Base-by-base conservation (phyloP, 2,113 vertebrate species). In the Prochilodus magdalenae region DNA sequence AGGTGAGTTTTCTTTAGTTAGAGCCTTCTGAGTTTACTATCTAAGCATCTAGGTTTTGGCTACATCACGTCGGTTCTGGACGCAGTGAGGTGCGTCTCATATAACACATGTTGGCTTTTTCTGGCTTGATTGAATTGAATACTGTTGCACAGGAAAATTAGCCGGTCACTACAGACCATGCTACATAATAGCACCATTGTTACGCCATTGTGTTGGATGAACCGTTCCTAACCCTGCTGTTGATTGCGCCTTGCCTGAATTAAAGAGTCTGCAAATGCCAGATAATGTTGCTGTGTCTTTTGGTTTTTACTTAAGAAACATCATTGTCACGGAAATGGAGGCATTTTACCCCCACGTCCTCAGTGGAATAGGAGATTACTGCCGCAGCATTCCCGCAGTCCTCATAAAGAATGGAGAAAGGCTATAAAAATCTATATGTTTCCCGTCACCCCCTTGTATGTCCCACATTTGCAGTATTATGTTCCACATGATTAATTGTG, bases 381-480 rank as follows among this genome's bases (percentile, higher is more conserved):
- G 29, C 30, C 40, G 60, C n/a, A 44, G 40, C 72, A 30, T 72
- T 63, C 51, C 5, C 15, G 13, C 24, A 62, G 70, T 47, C 29
- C 4, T 82, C 16, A 8, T 73, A 18, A 72, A 79, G 24, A n/a
- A 65, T n/a, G n/a, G 18, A 77, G 26, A 65, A 53, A 11, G 12
- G 26, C 74, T 26, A 63, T 69, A 77, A 72, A 81, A 49, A 69
- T 66, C 69, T 65, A 22, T 60, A 29, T 40, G 36, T 85, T 88
- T 86, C 80, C 74, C 73, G 73, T 85, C 74, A 80, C 70, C 70
- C 73, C 66, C 77, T 51, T 80, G 15, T 82, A 79, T 75, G 81
- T 80, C 18, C 57, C 24, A 26, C n/a, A 26, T 60, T 60, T 60
- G 57, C 77, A 59, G 83, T 60, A 65, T 66, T 60, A 67, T 60